Percentiles rank a stretch among this genome's conserved stretches.
phyloP scores from a whole-genome alignment of 35 echinoderm and acorn worm species.

The Strongylocentrotus purpuratus region DNA sequence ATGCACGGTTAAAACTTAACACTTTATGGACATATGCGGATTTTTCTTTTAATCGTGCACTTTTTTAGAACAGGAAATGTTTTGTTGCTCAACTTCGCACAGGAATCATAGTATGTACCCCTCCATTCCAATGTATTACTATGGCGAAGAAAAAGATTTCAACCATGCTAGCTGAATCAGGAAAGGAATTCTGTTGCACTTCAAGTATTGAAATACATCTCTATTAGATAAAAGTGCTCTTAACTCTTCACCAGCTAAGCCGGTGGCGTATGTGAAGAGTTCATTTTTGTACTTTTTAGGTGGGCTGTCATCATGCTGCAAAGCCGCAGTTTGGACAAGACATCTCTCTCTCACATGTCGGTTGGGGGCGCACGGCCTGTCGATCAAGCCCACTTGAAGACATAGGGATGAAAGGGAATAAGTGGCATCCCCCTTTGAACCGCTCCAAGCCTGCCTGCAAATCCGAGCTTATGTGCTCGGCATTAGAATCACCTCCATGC shows the following conservation, averaged over 20 bases:
- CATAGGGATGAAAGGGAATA: background rate
- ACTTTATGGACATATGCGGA: too few relatives aligned
- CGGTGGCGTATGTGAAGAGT: background rate
- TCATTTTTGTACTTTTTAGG: background rate
- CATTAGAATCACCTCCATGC: slow-evolving; percentile 32
- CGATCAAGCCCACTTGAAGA: slow-evolving; percentile 18
- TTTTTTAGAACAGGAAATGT: background rate
- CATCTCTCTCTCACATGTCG: slow-evolving; percentile 32
- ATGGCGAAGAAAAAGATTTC: background rate
- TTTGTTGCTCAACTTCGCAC: background rate
- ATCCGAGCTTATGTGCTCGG: slow-evolving; percentile 19
- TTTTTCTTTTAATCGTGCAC: too few relatives aligned
- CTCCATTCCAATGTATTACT: background rate
- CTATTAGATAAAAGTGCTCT: background rate
- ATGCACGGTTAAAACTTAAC: too few relatives aligned
- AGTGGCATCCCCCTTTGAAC: background rate
- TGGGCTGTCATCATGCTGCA: slow-evolving; percentile 10
- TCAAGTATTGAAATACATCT: background rate
- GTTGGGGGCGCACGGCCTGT: background rate
- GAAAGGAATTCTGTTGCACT: background rate
- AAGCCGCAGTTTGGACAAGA: slow-evolving; percentile 36
- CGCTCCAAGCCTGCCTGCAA: background rate
- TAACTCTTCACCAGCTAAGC: background rate
- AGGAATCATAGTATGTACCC: background rate
- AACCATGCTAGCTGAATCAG: background rate